Evolutionary conservation across 2,888 invertebrate species (phyloP), one percentile per base, ranked within the genome.

Genomic region (Entomobrya multifasciata): DNA sequence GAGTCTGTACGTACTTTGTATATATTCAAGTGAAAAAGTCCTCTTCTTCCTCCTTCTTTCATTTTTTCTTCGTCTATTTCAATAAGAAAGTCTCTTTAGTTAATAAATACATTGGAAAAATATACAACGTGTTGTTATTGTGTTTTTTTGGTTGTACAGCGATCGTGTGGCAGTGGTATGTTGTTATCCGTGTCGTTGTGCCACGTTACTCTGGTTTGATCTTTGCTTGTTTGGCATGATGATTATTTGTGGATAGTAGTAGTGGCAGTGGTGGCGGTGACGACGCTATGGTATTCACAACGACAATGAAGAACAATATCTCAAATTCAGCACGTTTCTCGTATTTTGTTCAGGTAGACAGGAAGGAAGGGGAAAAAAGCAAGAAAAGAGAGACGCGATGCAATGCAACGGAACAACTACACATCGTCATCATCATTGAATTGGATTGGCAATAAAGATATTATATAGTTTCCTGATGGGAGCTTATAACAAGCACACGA

Each of bases 251-350:
- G 44, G n/a, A 22, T 4, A 5, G 62, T 65, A 20, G 10, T 17
- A 41, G 6, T 20, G 44, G 67, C 44, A 13, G 20, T 65, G 36
- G 47, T 30, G 41, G 67, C 55, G 74, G 74, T 74, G 74, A 52
- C 30, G 74, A 74, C 55, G 74, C 52, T 74, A 55, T 74, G 74
- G 74, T 74, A 52, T 74, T 74, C 74, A 52, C 74, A 74, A 74
- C 74, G 74, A 74, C 74, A 74, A 74, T 52, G 74, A 52, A 55
- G 74, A 74, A 74, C 74, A 74, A 74, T 74, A 74, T 55, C 55
- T 55, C 74, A 74, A 52, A 55, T 74, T 74, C 74, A 74, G 74
- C 74, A 74, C 74, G 74, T 74, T 74, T 55, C 74, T 55, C 36
- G 30, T 55, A 55, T 52, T 55, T 52, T 74, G 52, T 55, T 55